phyloP scores from a whole-genome alignment of 2,888 invertebrate species.

The Parnassius orleans region DNA sequence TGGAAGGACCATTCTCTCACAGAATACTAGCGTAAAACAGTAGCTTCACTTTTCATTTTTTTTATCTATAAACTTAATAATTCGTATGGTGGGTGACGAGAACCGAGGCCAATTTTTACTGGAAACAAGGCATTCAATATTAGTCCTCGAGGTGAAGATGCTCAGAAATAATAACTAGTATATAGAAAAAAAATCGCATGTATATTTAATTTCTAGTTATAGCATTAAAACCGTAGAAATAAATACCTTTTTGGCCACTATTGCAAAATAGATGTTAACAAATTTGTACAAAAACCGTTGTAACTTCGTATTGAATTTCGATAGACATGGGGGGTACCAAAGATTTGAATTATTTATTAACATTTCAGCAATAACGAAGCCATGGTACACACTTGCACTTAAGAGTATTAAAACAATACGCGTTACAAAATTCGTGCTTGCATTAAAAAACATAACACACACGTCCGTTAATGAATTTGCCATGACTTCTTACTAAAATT shows the following conservation, averaged over 20 bases:
- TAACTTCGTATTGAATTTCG: slow-evolving; percentile 33
- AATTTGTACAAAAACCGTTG: slow-evolving; percentile 19
- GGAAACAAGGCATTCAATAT: no score
- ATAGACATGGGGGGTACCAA: slow-evolving; percentile 62
- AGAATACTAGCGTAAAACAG: no score
- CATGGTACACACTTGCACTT: slow-evolving; percentile 62
- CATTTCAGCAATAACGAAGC: slow-evolving; percentile 65
- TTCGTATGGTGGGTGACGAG: no score
- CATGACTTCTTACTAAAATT: slow-evolving; percentile 20
- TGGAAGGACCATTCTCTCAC: no score
- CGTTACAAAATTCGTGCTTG: slow-evolving; percentile 51
- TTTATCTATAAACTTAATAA: no score
- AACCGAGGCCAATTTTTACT: no score
- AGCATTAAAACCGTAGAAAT: background rate
- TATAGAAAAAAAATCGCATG: no score
- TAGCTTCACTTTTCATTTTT: no score
- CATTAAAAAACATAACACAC: slow-evolving; percentile 47
- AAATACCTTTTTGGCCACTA: slow-evolving; percentile 19
- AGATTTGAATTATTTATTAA: slow-evolving; percentile 61
- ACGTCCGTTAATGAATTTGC: slow-evolving; percentile 17
- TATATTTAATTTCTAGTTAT: no score
- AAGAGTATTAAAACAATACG: slow-evolving; percentile 57
- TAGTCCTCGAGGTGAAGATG: no score
- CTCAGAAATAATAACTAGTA: no score
- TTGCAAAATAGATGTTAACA: slow-evolving; percentile 30